Percentiles rank a stretch among this genome's conserved stretches.
These are phyloP conservation scores for Tipula confusa DNA, from an alignment of 2,888 invertebrate species.

Conservation along the genomic window DNA sequence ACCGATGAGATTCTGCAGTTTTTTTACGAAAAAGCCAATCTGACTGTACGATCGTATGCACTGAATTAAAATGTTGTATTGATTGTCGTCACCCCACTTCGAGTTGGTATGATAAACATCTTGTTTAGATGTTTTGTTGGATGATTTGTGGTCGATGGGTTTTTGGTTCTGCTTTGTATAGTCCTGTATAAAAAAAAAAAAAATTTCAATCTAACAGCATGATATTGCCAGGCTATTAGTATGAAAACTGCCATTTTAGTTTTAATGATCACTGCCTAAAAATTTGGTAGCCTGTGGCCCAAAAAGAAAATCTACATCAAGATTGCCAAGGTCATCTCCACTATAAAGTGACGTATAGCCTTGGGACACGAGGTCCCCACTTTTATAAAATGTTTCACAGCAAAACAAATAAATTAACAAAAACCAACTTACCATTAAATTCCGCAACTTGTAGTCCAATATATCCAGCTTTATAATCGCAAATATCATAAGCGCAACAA, in stretches of 20 bases:
- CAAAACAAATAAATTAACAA: background rate
- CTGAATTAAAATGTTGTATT: background rate
- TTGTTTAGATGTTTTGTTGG: background rate
- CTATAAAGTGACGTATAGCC: too few relatives aligned
- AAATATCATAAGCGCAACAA: conserved; percentile 33
- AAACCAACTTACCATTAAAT: conserved; percentile 20
- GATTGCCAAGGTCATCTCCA: too few relatives aligned
- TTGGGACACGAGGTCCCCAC: too few relatives aligned
- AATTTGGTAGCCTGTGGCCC: too few relatives aligned
- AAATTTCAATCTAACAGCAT: too few relatives aligned
- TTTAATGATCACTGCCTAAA: too few relatives aligned
- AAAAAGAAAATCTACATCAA: too few relatives aligned
- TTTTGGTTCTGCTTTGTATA: background rate
- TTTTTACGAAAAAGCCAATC: background rate
- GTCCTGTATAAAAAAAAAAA: background rate
- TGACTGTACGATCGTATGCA: background rate
- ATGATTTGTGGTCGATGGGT: background rate
- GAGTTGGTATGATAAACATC: background rate
- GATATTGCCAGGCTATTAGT: too few relatives aligned
- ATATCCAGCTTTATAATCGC: conserved; percentile 31
- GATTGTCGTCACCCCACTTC: background rate
- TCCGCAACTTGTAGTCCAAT: conserved; percentile 30
- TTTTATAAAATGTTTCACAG: too few relatives aligned
- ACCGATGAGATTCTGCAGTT: conserved; percentile 26
- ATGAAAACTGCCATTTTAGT: too few relatives aligned